phyloP scores from a whole-genome alignment of 2,113 vertebrate species.

The Cephalopholis sonnerati region DNA sequence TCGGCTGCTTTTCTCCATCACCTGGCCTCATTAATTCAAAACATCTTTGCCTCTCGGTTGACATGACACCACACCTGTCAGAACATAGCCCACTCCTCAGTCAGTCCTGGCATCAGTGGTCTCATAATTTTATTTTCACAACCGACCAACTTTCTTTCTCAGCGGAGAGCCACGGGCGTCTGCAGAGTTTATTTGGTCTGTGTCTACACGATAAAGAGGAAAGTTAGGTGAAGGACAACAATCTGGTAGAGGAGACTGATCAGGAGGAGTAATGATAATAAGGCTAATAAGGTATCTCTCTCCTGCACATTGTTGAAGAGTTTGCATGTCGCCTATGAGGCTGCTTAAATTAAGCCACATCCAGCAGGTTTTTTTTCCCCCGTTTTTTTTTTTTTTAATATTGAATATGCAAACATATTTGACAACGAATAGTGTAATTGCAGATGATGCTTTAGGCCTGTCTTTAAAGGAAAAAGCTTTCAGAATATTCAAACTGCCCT shows the following conservation, averaged over 20 bases:
- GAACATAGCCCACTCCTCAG: conserved; percentile 60
- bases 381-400: conserved; percentile 46
- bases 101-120: conserved; percentile 61
- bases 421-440: conserved; percentile 74
- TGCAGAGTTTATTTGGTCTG: conserved; percentile 64
- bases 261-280: conserved; percentile 70
- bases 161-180: conserved; percentile 58
- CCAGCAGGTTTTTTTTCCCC: conserved; percentile 58
- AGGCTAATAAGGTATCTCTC: conserved; percentile 82
- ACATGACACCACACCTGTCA: conserved; percentile 65
- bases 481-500: conserved; percentile 70
- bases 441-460: conserved; percentile 76
- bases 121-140: conserved; percentile 47
- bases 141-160: conserved; percentile 53
- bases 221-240: conserved; percentile 80
- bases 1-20: conserved; percentile 41
- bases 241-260: conserved; percentile 67
- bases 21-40: conserved; percentile 76
- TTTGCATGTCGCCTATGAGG: conserved; percentile 76
- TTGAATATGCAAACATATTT: conserved; percentile 81
- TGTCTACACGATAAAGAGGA: conserved; percentile 72
- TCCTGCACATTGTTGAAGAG: conserved; percentile 79
- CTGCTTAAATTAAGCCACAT: conserved; percentile 80
- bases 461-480: conserved; percentile 60
- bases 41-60: conserved; percentile 59